Evolutionary conservation across 1,140 invertebrate genomes (phyloP), one percentile per base, ranked within the genome.

Genomic region (Drosophila pectinifera): DNA sequence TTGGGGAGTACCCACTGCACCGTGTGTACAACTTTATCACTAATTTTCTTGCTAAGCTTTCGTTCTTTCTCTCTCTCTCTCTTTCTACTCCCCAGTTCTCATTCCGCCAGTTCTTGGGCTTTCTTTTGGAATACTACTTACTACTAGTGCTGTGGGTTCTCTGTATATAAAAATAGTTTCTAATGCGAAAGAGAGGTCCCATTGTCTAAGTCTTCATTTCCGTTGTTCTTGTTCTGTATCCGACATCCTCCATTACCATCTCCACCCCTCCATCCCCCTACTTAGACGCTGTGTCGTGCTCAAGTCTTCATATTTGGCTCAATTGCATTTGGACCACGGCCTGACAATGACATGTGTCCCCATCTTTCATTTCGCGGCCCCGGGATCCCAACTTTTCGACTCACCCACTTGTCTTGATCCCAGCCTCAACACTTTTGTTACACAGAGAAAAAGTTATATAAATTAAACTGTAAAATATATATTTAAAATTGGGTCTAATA

Each of bases 301-400:
- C 63, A 85, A 83, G 80, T 78, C 80, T 58, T 68, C 42, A 61
- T 84, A 83, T 63, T 74, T 73, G 55, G 31, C 56, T 58, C 68
- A 58, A 76, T 80, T 80, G 65, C 70, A 69, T 70, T 70, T 70
- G 67, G 64, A 56, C 67, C 65, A 57, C 64, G 41, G 49, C 67
- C 64, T 70, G 64, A 70, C 49, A 57, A 70, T 70, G 64, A 70
- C 67, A 70, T 70, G 67, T 56, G 64, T 68, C 64, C 43, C 39
- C 67, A 45, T 55, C 62, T 34, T 7, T 26, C 36, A 18, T 16
- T 22, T 18, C 31, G 18, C 49, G 16, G 28, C 24, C 22, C 36
- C n/a, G 10, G 13, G 14, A 38, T 20, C 26, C 20, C 26, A 56
- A 20, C 41, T 69, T 34, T 14, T 8, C 26, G 26, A 31, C 38